Percentiles rank a stretch among this genome's conserved stretches.
Conservation (phyloP, 2,113 vertebrate genomes). For the Brienomyrus longianalis region DNA sequence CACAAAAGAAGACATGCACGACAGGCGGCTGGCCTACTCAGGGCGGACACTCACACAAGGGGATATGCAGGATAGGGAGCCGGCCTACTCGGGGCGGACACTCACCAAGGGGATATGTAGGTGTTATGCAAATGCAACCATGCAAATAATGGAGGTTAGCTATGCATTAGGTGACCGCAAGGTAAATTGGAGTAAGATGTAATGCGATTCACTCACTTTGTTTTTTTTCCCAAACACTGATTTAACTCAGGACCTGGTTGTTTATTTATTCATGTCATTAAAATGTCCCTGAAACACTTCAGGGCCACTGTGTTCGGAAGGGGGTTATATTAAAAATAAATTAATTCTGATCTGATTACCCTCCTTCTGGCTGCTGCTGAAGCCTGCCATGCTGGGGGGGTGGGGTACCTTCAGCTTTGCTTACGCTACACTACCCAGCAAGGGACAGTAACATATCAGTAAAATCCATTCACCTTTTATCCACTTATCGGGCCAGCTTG, state of each 20-base stretch:
- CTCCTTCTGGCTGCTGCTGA: neutral
- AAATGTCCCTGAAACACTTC: neutral
- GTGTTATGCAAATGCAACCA: conserved; percentile 2
- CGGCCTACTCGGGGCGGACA: neutral
- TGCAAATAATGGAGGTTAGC: conserved; percentile 28
- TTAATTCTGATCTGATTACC: neutral
- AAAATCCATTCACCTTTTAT: neutral
- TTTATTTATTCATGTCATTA: neutral
- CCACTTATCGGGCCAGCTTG: neutral
- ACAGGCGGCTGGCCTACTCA: no score
- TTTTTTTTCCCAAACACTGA: neutral
- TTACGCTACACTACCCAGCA: neutral
- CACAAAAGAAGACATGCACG: no score
- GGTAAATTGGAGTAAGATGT: neutral
- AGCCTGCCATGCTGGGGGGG: neutral
- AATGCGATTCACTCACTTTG: neutral
- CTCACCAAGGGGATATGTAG: no score
- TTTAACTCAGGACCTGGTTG: neutral
- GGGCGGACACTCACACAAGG: no score
- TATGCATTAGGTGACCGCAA: conserved; percentile 7
- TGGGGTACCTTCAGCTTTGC: neutral
- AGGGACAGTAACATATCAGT: neutral
- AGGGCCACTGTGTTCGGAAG: neutral
- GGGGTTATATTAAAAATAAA: neutral
- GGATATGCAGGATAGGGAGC: no score